Evolutionary conservation across 2,888 invertebrate species (phyloP), one percentile per base, ranked within the genome.

Genomic region (Drosophila multiciliata): DNA sequence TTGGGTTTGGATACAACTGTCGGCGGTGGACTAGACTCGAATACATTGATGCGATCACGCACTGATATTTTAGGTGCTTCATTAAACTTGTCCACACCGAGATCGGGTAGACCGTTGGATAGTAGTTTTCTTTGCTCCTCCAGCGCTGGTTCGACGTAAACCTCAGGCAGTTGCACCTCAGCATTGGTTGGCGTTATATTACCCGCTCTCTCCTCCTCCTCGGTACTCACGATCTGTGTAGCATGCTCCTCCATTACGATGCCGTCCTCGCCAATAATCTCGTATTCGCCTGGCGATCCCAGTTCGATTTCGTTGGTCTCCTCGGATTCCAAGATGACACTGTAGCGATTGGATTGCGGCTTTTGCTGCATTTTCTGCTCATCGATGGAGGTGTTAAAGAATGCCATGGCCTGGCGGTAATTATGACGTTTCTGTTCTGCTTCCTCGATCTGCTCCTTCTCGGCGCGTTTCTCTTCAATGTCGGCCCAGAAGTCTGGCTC

Each of bases 341-440:
- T 90, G 48, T 38, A 62, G 5, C 90, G 73, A 59, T 80, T 77
- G 26, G 66, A 23, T 11, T 65, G 65, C 20, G 20, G 4, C 17
- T 58, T 78, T 33, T 78, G 73, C 15, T 50, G 66, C 11, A 89
- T 79, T 45, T 91, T 91, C 20, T 90, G 89, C 5, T 91, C 92
- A 69, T 90, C 92, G 4, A 92, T 77, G 6, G 92, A 91, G 3
- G 90, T 91, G 38, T 80, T 91, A 57, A 92, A 92, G 77, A 92
- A 92, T 0, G 92, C 92, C 92, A 92, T 92, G 4, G 92, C 92
- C 50, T 92, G 92, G 23, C 91, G 91, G 71, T 92, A 92, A 60
- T 92, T 92, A 12, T 82, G 91, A 1, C 92, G 88, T 9, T 91
- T 91, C 33, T 87, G 78, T 50, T 92, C 92, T 5, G 89, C 84